Conservation (phyloP, 2,888 invertebrate genomes). For the Salpingus planirostris region DNA sequence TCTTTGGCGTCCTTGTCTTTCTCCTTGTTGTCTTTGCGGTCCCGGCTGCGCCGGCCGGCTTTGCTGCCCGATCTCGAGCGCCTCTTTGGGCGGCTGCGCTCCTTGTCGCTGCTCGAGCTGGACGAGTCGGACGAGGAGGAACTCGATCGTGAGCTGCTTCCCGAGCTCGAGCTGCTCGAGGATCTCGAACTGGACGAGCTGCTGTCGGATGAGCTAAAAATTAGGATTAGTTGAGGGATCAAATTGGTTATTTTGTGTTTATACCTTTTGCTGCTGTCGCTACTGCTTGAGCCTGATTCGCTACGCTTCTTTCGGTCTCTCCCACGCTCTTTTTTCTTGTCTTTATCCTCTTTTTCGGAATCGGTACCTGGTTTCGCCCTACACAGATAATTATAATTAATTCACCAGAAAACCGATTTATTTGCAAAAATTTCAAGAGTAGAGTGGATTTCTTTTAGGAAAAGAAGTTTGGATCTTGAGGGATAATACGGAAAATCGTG, state of each 20-base stretch:
- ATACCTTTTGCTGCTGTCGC: conserved; percentile 62
- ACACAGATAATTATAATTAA: conserved; percentile 9
- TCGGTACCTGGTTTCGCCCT: conserved; percentile 73
- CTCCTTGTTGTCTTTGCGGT: conserved; percentile 39
- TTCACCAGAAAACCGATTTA: not conserved
- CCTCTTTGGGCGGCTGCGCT: conserved; percentile 55
- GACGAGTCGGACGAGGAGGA: conserved; percentile 53
- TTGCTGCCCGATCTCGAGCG: conserved; percentile 31
- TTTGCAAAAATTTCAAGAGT: too few species aligned
- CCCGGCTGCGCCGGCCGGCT: conserved; percentile 29
- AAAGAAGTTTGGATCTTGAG: too few species aligned
- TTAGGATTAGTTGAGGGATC: too few species aligned
- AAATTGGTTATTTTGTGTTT: conserved; percentile 12
- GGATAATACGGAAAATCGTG: too few species aligned
- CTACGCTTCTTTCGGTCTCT: conserved; percentile 57
- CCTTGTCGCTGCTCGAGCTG: conserved; percentile 56
- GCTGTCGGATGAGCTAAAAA: conserved; percentile 64
- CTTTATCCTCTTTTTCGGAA: conserved; percentile 62
- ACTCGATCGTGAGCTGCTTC: conserved; percentile 46
- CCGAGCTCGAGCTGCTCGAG: conserved; percentile 67
- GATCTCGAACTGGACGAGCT: conserved; percentile 76
- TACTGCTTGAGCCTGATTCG: conserved; percentile 69
- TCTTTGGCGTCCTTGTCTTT: conserved; percentile 34
- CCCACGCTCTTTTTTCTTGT: conserved; percentile 53
- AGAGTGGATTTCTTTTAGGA: too few species aligned